Base-by-base conservation (phyloP, 2,888 invertebrate genomes). In the Rutpela maculata region DNA sequence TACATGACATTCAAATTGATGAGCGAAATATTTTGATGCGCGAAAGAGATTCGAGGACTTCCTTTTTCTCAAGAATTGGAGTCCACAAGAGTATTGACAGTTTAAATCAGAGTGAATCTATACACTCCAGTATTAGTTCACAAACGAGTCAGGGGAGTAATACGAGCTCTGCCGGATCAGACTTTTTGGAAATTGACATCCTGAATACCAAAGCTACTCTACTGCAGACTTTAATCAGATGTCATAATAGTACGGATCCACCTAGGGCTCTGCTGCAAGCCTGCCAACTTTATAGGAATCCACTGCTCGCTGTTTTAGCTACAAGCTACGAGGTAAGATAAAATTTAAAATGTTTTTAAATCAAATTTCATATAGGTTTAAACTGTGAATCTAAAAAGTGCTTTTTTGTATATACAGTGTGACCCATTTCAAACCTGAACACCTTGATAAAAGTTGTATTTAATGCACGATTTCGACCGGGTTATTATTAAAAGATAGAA, bases 161-260 rank as follows among this genome's bases (percentile, higher is more conserved):
- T 77, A 86, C 86, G 6, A 89, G 88, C 31, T 89, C 88, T n/a
- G 89, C 87, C 59, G 86, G 85, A 19, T 91, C 91, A 68, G 92
- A 91, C 84, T 90, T 90, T 79, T 89, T 91, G 0, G 85, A 90
- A 38, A 90, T 90, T 78, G 89, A 91, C 38, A 89, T 89, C 75
- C 86, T 90, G 12, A 87, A 87, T 78, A 86, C 85, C 0, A 88
- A 88, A 77, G 85, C 86, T 2, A 88, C 88, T 1, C 86, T 94
- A 68, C 92, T 94, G 91, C 92, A 93, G 82, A 92, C 92, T 76
- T 91, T 94, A 71, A 91, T 94, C 17, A 91, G 92, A 50, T 94
- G 94, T 82, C 94, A 94, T 85, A 93, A 93, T 56, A 94, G 94
- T 66, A 93, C 93, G 79, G 94, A 94, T 89, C 94, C 94, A 15